A percentile compares a stretch with the other conserved stretches of the same genome.
These are phyloP conservation scores for Empis livida DNA, from an alignment of 2,888 invertebrate genomes.

Conservation along the genomic window DNA sequence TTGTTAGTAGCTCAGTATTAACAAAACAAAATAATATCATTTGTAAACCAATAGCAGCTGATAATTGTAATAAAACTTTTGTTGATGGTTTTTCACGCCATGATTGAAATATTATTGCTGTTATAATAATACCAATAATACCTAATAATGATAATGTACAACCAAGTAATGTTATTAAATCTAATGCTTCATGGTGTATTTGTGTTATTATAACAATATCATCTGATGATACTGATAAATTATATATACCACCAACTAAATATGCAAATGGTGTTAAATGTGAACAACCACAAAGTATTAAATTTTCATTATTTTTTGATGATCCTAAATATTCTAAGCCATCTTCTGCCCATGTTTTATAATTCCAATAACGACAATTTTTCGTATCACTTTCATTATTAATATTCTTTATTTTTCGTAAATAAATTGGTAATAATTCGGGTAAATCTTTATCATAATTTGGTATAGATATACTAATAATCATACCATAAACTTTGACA, in stretches of 20 bases:
- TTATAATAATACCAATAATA: constrained; percentile 43
- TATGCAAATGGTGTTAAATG: constrained; percentile 50
- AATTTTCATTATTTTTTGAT: constrained; percentile 24
- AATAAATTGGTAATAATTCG: constrained; percentile 40
- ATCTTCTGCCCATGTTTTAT: constrained; percentile 43
- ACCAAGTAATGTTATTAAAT: constrained; percentile 45
- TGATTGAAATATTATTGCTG: constrained; percentile 43
- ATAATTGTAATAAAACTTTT: constrained; percentile 50
- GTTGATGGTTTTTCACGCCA: constrained; percentile 52
- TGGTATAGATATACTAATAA: constrained; percentile 48
- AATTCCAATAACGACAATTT: constrained; percentile 47
- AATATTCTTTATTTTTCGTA: constrained; percentile 12
- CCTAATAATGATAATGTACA: constrained; percentile 45
- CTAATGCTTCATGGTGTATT: constrained; percentile 37
- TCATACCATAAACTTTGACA: constrained; percentile 31
- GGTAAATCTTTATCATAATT: constrained; percentile 43
- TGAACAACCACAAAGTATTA: constrained; percentile 39
- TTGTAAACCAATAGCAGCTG: constrained; percentile 47
- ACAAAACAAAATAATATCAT: constrained; percentile 35
- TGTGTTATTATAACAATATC: constrained; percentile 24
- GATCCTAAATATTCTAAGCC: constrained; percentile 38
- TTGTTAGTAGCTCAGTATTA: constrained; percentile 23
- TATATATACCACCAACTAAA: constrained; percentile 30
- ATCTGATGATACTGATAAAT: constrained; percentile 20
- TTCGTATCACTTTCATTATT: constrained; percentile 13